Conservation (phyloP, 2,888 invertebrate species). For the Lymantria dispar region DNA sequence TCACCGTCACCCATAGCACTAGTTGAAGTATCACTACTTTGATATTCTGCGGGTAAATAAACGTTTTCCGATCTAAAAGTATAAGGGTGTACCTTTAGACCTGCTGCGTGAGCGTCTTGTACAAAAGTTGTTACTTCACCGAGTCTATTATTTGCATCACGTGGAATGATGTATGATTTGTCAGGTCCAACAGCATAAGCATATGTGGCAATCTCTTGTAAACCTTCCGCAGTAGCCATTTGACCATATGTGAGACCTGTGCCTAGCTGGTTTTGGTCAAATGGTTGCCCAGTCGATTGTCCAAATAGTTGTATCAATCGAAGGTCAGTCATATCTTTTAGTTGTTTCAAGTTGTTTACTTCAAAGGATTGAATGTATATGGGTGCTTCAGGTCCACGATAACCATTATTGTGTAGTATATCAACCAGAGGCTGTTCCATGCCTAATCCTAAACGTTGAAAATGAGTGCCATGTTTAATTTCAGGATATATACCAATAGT, state of each 20-base stretch:
- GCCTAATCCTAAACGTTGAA: constrained; percentile 54
- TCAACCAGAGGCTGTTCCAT: constrained; percentile 65
- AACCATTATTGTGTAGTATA: constrained; percentile 61
- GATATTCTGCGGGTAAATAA: constrained; percentile 62
- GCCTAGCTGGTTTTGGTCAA: constrained; percentile 53
- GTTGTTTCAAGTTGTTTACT: constrained; percentile 63
- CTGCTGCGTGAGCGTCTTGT: constrained; percentile 59
- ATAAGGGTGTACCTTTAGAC: constrained; percentile 69
- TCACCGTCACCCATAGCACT: constrained; percentile 53
- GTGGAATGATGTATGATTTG: constrained; percentile 64
- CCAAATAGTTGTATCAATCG: constrained; percentile 60
- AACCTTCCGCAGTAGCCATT: constrained; percentile 67
- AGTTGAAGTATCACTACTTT: constrained; percentile 41
- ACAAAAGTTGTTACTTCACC: constrained; percentile 59
- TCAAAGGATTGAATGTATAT: constrained; percentile 74
- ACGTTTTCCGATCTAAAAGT: constrained; percentile 69
- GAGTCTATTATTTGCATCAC: constrained; percentile 48
- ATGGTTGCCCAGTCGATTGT: constrained; percentile 42
- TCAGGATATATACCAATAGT: constrained; percentile 69
- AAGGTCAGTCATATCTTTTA: constrained; percentile 59
- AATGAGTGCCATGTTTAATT: constrained; percentile 68
- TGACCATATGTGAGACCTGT: constrained; percentile 59
- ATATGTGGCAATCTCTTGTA: constrained; percentile 63
- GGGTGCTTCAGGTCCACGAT: constrained; percentile 50
- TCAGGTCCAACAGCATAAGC: constrained; percentile 71